These are phyloP conservation scores for Leucopternis melanops DNA, from an alignment of 2,113 vertebrate genomes.

Conservation along the genomic window DNA sequence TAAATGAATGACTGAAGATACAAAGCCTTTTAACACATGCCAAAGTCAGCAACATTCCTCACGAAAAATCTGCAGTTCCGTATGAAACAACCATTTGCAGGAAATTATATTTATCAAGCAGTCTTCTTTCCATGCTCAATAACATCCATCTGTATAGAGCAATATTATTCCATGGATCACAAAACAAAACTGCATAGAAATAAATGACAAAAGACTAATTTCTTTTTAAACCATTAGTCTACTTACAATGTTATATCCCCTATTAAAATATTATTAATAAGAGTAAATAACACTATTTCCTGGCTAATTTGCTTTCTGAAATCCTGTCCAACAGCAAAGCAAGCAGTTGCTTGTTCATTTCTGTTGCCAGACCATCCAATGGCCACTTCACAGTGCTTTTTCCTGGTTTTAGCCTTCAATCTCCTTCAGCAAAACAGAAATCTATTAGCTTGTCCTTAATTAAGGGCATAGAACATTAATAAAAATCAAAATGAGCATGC, in stretches of 20 bases:
- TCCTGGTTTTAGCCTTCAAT: background rate
- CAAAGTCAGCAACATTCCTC: background rate
- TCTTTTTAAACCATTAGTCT: background rate
- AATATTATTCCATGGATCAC: fast-evolving
- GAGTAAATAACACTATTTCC: background rate
- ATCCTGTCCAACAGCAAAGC: background rate
- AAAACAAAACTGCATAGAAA: background rate
- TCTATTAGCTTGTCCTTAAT: background rate
- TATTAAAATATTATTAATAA: background rate
- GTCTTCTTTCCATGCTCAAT: background rate
- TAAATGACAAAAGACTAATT: background rate
- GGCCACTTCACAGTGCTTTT: background rate
- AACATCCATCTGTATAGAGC: background rate
- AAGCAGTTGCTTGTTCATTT: background rate
- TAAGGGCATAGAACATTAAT: background rate
- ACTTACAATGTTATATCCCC: background rate
- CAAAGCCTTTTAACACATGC: background rate
- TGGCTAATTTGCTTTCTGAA: background rate
- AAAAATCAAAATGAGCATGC: background rate
- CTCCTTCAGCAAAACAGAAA: background rate
- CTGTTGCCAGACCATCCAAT: background rate
- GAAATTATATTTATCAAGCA: background rate
- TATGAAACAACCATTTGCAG: background rate
- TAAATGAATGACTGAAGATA: background rate
- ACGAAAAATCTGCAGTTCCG: background rate